These are phyloP conservation scores for Augochlorella aurata DNA, from an alignment of 2,888 invertebrate genomes.

Conservation along the genomic window DNA sequence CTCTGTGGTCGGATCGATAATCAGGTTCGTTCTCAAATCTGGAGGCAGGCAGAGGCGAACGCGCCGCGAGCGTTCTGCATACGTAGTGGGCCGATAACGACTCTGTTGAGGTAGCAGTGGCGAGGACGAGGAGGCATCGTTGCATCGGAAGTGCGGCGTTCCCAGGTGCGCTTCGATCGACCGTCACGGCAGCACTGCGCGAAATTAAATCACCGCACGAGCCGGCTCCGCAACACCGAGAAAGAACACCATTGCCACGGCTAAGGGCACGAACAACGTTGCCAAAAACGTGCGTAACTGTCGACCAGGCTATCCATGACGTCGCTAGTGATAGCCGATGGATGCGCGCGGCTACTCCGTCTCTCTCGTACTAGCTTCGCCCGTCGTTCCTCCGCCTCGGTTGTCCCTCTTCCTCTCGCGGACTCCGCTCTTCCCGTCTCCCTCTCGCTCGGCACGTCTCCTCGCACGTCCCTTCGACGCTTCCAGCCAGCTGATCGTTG, in stretches of 20 bases:
- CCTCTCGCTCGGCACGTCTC: constrained; percentile 19
- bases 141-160: constrained; percentile 38
- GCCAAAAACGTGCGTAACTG: constrained; percentile 51
- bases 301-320: constrained; percentile 55
- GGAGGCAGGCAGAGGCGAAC: constrained; percentile 40
- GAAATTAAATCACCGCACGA: constrained; percentile 26
- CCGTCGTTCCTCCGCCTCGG: constrained; percentile 5
- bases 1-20: background rate
- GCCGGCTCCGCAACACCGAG: constrained; percentile 26
- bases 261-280: constrained; percentile 27
- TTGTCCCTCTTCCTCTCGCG: background rate
- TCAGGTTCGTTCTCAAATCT: constrained; percentile 15
- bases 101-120: constrained; percentile 20
- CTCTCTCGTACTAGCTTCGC: background rate
- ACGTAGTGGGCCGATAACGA: constrained; percentile 7
- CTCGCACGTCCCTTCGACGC: background rate
- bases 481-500: constrained; percentile 80
- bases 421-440: background rate
- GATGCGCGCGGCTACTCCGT: constrained; percentile 7
- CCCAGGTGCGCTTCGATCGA: constrained; percentile 65
- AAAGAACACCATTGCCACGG: constrained; percentile 36
- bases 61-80: constrained; percentile 24
- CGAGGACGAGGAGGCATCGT: constrained; percentile 44
- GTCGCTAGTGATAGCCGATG: constrained; percentile 46
- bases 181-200: constrained; percentile 65